These are phyloP conservation scores for Streptopelia turtur DNA, from an alignment of 2,797 vertebrate species.

Conservation along the genomic window DNA sequence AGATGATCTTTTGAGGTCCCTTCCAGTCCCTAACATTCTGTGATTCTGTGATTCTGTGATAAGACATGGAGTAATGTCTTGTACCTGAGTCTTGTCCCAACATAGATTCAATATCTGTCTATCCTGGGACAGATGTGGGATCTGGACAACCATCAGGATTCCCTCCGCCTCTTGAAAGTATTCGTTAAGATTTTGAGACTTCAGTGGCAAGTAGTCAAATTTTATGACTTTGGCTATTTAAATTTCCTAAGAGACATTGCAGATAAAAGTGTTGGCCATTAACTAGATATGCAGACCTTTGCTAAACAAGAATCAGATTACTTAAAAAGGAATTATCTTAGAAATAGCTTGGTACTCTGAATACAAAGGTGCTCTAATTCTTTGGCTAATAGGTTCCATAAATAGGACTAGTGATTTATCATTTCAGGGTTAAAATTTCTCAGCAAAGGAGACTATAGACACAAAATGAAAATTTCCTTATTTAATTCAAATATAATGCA, in stretches of 20 bases:
- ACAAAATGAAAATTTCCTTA: neutral
- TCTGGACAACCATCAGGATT: neutral
- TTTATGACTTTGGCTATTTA: rapidly evolving
- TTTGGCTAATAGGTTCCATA: neutral
- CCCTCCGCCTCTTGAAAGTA: neutral
- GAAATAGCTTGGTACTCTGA: neutral
- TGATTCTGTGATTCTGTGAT: no score
- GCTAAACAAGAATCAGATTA: neutral
- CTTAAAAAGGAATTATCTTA: neutral
- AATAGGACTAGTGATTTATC: neutral
- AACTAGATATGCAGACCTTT: neutral
- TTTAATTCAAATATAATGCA: slow-evolving; percentile 65
- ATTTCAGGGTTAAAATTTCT: slow-evolving; percentile 22
- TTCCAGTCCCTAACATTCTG: no score
- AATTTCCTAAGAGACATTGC: neutral
- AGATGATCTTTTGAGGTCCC: no score
- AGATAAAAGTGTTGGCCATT: neutral
- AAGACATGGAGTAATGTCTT: rapidly evolving
- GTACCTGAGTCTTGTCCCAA: neutral
- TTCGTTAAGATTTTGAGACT: neutral
- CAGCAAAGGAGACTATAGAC: neutral
- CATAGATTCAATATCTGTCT: neutral
- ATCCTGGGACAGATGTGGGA: neutral
- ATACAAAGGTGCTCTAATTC: neutral
- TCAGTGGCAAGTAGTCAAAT: neutral